These are phyloP conservation scores for Spongilla lacustris DNA, from an alignment of 37 sponge, comb jelly and placozoan species.

Conservation along the genomic window DNA sequence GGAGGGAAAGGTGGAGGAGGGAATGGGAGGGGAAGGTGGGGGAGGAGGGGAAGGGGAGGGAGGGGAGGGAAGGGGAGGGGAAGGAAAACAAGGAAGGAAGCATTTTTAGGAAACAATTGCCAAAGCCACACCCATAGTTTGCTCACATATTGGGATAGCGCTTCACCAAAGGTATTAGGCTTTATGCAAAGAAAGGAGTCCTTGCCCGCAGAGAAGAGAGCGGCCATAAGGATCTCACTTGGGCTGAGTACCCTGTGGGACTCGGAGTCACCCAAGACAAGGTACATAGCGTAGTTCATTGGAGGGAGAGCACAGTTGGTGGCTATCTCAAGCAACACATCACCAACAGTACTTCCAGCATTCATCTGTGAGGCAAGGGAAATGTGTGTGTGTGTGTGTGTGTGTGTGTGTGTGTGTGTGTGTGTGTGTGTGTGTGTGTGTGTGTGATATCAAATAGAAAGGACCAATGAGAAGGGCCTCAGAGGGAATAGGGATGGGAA, in stretches of 20 bases:
- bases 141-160: slow-evolving; percentile 59
- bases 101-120: too few relatives aligned
- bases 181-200: slow-evolving; percentile 71
- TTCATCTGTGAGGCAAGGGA: slow-evolving; percentile 39
- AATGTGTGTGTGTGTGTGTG: slow-evolving; percentile 6
- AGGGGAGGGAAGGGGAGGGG: too few relatives aligned
- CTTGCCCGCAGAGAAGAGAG: slow-evolving; percentile 23
- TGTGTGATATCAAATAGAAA: neutral
- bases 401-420: neutral
- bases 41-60: too few relatives aligned
- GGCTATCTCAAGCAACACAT: slow-evolving; percentile 55
- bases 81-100: too few relatives aligned
- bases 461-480: neutral
- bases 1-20: too few relatives aligned
- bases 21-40: too few relatives aligned
- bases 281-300: slow-evolving; percentile 68
- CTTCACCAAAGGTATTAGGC: slow-evolving; percentile 59
- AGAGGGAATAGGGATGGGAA: neutral
- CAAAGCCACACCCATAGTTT: too few relatives aligned
- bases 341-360: slow-evolving; percentile 37
- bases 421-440: slow-evolving; percentile 6
- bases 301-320: slow-evolving; percentile 52
- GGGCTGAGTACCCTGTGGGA: slow-evolving; percentile 47
- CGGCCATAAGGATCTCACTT: slow-evolving; percentile 72
- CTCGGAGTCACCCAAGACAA: slow-evolving; percentile 74